These are phyloP conservation scores for Cyprinella venusta DNA, from an alignment of 2,797 vertebrate species.

Conservation along the genomic window DNA sequence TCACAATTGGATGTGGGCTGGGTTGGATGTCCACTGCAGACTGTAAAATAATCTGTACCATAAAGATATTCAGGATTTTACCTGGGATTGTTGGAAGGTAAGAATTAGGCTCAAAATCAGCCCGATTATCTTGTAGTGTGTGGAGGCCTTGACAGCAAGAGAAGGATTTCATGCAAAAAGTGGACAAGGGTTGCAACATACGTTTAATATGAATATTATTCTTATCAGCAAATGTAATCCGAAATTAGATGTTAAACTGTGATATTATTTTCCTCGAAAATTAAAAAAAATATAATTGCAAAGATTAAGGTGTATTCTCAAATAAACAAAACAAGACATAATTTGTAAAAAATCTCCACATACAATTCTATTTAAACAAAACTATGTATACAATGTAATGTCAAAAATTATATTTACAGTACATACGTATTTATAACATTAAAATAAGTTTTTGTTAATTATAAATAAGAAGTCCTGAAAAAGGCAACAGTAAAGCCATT, in stretches of 20 bases:
- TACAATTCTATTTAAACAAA: background rate
- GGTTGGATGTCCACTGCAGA: no score
- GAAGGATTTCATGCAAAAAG: background rate
- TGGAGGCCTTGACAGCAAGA: background rate
- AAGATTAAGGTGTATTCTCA: background rate
- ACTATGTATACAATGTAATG: background rate
- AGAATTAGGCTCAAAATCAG: no score
- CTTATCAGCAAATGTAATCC: background rate
- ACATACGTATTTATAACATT: background rate
- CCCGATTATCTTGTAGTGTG: no score
- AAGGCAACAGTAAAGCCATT: background rate
- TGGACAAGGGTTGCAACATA: background rate
- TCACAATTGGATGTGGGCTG: no score
- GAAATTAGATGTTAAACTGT: background rate
- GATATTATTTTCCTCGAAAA: background rate
- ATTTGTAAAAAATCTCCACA: background rate
- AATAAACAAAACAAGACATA: background rate
- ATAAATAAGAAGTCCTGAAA: background rate
- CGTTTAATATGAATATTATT: slow-evolving; percentile 14
- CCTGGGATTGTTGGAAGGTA: no score
- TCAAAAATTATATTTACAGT: background rate
- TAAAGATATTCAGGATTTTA: no score
- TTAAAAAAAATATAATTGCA: background rate
- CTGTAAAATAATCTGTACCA: no score
- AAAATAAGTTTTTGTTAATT: background rate